phyloP scores from a whole-genome alignment of 2,888 invertebrate species.

The Dysmachus trigonus region DNA sequence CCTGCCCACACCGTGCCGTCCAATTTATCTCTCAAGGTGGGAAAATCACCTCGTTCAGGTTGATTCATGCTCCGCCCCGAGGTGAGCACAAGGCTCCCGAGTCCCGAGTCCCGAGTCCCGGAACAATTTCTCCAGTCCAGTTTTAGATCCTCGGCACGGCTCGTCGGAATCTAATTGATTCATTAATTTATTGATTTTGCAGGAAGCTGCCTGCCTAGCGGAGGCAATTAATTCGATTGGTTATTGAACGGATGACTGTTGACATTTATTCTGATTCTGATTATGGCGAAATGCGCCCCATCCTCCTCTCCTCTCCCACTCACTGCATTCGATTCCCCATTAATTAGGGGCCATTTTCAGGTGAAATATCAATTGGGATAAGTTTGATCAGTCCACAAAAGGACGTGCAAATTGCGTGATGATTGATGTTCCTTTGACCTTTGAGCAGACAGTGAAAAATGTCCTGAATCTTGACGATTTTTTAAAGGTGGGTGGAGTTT shows the following conservation, averaged over 20 bases:
- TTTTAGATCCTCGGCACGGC: conserved; percentile 26
- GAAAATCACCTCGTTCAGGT: conserved; percentile 35
- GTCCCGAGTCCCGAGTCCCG: too few relatives aligned
- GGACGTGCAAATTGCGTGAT: neutral
- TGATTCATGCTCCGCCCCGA: conserved; percentile 26
- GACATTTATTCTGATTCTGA: conserved; percentile 28
- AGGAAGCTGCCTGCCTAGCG: conserved; percentile 34
- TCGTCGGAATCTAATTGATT: conserved; percentile 36
- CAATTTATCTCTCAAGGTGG: conserved; percentile 39
- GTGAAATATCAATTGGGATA: neutral
- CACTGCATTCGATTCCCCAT: neutral
- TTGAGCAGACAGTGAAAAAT: neutral
- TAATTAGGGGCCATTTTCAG: conserved; percentile 12
- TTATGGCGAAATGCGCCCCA: conserved; percentile 1
- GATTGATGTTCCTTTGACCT: neutral
- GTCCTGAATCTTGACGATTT: neutral
- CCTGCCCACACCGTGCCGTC: neutral
- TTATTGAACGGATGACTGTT: conserved; percentile 35
- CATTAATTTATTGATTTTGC: conserved; percentile 45
- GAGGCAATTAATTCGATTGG: conserved; percentile 31
- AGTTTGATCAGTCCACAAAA: neutral
- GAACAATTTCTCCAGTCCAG: neutral
- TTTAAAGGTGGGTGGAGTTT: too few relatives aligned
- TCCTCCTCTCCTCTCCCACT: neutral
- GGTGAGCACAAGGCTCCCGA: neutral